These are phyloP conservation scores for Mythimna loreyi DNA, from an alignment of 2,888 invertebrate species.

Conservation along the genomic window DNA sequence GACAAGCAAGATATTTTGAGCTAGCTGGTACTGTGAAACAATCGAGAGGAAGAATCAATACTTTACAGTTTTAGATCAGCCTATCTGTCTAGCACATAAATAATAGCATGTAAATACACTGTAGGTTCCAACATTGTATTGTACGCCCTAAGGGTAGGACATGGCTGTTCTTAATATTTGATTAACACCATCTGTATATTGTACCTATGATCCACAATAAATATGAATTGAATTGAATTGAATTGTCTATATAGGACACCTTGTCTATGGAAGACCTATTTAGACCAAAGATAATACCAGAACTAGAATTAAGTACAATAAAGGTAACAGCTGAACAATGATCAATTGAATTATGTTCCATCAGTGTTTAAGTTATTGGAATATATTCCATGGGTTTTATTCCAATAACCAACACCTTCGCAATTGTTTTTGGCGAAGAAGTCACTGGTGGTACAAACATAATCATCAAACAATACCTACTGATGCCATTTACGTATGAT, in stretches of 20 bases:
- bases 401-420: background rate
- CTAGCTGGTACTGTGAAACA: background rate
- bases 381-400: too few species aligned
- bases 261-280: background rate
- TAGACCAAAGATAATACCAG: background rate
- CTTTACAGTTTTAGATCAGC: background rate
- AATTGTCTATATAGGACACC: too few species aligned
- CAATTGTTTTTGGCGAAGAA: background rate
- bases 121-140: too few species aligned
- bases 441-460: background rate
- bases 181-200: too few species aligned
- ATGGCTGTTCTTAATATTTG: too few species aligned
- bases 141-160: too few species aligned
- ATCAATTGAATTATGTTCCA: background rate
- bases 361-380: too few species aligned
- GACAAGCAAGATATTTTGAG: background rate
- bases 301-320: background rate
- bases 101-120: too few species aligned
- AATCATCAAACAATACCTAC: background rate
- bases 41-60: constrained; percentile 8
- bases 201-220: too few species aligned
- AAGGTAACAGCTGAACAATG: background rate
- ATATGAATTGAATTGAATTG: too few species aligned
- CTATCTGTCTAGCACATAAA: too few species aligned
- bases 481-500: background rate